phyloP scores from a whole-genome alignment of 2,888 invertebrate genomes.

The Therioaphis trifolii region DNA sequence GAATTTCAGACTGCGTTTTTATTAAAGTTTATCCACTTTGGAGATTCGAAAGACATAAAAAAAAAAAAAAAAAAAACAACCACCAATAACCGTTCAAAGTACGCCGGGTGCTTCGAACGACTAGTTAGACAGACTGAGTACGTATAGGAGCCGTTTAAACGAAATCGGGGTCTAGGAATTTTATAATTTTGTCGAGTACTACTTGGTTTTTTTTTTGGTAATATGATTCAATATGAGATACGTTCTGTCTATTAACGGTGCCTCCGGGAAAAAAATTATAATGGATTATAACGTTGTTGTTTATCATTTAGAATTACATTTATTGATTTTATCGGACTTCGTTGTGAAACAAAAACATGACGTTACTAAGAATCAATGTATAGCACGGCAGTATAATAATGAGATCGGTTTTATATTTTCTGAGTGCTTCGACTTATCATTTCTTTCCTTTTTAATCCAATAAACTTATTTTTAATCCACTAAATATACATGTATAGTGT shows the following conservation, averaged over 20 bases:
- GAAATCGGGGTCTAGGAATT: conserved; percentile 12
- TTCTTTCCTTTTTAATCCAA: neutral
- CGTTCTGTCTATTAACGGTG: neutral
- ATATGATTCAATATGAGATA: neutral
- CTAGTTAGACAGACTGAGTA: too few species aligned
- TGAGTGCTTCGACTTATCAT: neutral
- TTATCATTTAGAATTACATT: neutral
- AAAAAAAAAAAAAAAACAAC: conserved; percentile 7
- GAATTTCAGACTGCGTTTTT: neutral
- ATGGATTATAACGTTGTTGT: neutral
- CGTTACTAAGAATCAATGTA: neutral
- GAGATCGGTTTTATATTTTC: neutral
- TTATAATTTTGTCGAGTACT: conserved; percentile 13
- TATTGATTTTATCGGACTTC: neutral
- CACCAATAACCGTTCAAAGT: conserved; percentile 12
- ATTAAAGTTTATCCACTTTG: conserved; percentile 19
- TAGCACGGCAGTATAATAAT: neutral
- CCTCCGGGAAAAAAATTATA: neutral
- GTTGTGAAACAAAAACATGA: neutral
- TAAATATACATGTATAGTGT: neutral
- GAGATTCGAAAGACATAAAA: neutral
- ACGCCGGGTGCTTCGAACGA: conserved; percentile 32
- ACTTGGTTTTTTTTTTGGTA: conserved; percentile 17
- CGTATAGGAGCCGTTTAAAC: conserved; percentile 3
- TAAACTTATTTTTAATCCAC: neutral